Evolutionary conservation across 2,888 invertebrate genomes (phyloP).

Genomic region (Steromphala cineraria): DNA sequence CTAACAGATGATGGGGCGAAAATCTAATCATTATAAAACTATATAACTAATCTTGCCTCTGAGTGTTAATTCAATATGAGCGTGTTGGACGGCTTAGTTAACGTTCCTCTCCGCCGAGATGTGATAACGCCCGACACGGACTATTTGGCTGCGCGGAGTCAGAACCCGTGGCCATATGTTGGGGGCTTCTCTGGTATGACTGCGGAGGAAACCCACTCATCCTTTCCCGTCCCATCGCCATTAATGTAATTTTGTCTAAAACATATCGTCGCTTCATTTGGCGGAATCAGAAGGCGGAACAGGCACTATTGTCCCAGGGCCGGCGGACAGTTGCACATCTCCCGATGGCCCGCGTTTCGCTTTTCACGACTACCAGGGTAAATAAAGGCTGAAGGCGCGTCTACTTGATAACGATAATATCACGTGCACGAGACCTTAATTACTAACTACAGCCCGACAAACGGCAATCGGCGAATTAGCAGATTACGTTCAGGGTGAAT

Average conservation of each 20-base stretch:
- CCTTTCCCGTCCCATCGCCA: neutral
- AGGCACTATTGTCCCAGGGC: neutral
- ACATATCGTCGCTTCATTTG: neutral
- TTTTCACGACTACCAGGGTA: neutral
- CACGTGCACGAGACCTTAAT: conserved; percentile 22
- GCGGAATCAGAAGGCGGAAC: neutral
- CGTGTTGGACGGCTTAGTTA: too few relatives aligned
- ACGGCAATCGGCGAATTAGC: conserved; percentile 15
- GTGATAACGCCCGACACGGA: neutral
- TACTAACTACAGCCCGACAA: conserved; percentile 14
- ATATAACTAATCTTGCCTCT: too few relatives aligned
- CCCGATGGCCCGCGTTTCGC: neutral
- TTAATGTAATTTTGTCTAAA: neutral
- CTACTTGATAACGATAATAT: conserved; percentile 11
- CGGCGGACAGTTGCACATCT: neutral
- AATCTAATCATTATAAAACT: too few relatives aligned
- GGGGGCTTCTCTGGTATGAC: neutral
- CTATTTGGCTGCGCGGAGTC: neutral
- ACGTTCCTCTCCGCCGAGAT: too few relatives aligned
- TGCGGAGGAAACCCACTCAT: neutral
- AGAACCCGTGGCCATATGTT: neutral
- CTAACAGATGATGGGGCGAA: too few relatives aligned
- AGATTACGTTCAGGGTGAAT: conserved; percentile 19
- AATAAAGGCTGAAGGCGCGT: conserved; percentile 17
- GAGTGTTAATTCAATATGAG: too few relatives aligned